These are phyloP conservation scores for Prosopocoilus inquinatus DNA, from an alignment of 2,888 invertebrate genomes.

Conservation along the genomic window DNA sequence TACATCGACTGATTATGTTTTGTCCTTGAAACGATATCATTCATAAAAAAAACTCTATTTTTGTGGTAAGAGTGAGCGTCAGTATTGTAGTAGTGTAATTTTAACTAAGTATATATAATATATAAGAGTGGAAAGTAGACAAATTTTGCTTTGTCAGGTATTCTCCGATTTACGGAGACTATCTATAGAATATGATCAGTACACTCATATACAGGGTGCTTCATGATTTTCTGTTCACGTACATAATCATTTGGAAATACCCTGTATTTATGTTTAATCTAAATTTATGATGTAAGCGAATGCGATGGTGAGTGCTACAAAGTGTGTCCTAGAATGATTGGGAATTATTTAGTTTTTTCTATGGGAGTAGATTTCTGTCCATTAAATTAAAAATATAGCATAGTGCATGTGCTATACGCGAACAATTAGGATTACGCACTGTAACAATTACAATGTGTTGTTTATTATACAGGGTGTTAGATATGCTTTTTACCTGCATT, in stretches of 20 bases:
- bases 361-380: conserved; percentile 22
- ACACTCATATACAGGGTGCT: conserved; percentile 27
- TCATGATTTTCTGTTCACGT: conserved; percentile 18
- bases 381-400: conserved; percentile 17
- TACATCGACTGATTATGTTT: too few species aligned
- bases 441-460: conserved; percentile 10
- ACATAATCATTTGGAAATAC: conserved; percentile 19
- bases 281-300: not conserved
- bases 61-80: not conserved
- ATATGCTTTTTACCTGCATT: conserved; percentile 15
- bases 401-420: conserved; percentile 20
- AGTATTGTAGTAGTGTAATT: conserved; percentile 8
- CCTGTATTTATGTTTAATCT: conserved; percentile 27
- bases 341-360: conserved; percentile 11
- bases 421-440: conserved; percentile 19
- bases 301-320: conserved; percentile 7
- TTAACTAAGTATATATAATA: conserved; percentile 24
- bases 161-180: conserved; percentile 5
- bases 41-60: too few species aligned
- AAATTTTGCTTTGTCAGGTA: conserved; percentile 27
- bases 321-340: not conserved
- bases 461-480: conserved; percentile 24
- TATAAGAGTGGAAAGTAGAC: conserved; percentile 25
- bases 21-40: too few species aligned
- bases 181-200: conserved; percentile 25